These are phyloP conservation scores for Pandemis cinnamomeana DNA, from an alignment of 2,888 invertebrate species.

Conservation along the genomic window DNA sequence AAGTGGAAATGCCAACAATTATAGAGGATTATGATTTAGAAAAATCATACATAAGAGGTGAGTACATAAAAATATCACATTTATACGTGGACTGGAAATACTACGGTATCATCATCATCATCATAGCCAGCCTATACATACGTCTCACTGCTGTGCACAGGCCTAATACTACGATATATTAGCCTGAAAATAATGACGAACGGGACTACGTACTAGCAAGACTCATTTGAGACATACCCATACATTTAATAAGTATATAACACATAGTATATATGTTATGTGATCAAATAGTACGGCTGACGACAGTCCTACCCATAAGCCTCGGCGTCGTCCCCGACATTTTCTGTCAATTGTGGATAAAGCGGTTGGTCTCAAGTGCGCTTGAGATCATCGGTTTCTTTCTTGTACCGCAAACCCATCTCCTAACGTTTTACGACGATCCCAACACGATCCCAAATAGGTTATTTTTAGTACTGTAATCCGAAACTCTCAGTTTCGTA, in stretches of 20 bases:
- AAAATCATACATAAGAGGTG: too few relatives aligned
- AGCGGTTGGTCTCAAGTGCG: conserved; percentile 22
- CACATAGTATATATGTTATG: neutral
- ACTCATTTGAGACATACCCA: neutral
- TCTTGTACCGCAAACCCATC: conserved; percentile 22
- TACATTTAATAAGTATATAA: neutral
- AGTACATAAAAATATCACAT: too few relatives aligned
- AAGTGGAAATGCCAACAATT: neutral
- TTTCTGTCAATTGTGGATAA: conserved; percentile 13
- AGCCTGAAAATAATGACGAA: too few relatives aligned
- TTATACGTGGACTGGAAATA: too few relatives aligned
- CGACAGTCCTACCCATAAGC: neutral
- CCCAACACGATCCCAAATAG: conserved; percentile 30
- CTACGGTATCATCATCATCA: too few relatives aligned
- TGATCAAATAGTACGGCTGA: neutral
- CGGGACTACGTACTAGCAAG: neutral
- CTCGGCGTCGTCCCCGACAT: neutral
- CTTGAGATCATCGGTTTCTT: conserved; percentile 34
- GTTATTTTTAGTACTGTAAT: conserved; percentile 28
- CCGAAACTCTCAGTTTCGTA: conserved; percentile 25
- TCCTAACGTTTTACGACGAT: conserved; percentile 32
- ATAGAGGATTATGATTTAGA: neutral
- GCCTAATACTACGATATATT: too few relatives aligned
- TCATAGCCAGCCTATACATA: too few relatives aligned
- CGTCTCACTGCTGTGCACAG: too few relatives aligned